Evolutionary conservation across 2,888 invertebrate genomes (phyloP).

Genomic region (Germaria angustata): DNA sequence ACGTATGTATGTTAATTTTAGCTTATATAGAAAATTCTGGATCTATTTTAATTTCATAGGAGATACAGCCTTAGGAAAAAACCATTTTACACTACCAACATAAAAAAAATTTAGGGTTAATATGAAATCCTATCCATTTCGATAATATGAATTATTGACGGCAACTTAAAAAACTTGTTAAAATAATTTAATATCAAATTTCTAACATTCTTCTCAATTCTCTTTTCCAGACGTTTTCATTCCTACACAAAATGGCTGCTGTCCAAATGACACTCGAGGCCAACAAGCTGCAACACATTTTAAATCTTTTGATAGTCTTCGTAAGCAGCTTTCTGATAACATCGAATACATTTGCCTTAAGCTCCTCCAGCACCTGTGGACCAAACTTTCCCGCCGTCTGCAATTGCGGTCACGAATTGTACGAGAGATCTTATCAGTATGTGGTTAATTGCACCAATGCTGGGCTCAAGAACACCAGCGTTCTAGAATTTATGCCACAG

Average conservation of each 20-base stretch:
- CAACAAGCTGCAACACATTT: constrained; percentile 21
- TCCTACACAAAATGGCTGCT: constrained; percentile 35
- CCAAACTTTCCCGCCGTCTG: constrained; percentile 81
- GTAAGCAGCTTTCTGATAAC: constrained; percentile 31
- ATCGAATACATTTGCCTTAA: constrained; percentile 14
- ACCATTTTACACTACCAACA: too few species aligned
- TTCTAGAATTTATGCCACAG: constrained; percentile 83
- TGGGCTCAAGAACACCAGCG: constrained; percentile 82
- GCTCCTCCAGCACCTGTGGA: constrained; percentile 78
- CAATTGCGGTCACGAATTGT: constrained; percentile 81
- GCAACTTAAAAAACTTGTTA: too few species aligned
- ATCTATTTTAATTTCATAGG: too few species aligned
- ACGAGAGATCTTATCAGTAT: constrained; percentile 81
- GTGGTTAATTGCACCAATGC: constrained; percentile 87
- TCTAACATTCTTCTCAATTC: background rate
- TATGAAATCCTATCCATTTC: too few species aligned
- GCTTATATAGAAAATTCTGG: too few species aligned
- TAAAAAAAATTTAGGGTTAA: too few species aligned
- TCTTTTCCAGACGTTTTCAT: constrained; percentile 2
- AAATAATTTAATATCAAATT: too few species aligned
- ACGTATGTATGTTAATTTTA: too few species aligned
- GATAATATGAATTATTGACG: too few species aligned
- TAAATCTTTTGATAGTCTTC: constrained; percentile 38
- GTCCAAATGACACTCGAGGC: background rate
- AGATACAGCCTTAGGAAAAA: too few species aligned